These are phyloP conservation scores for Drosophila bocqueti DNA, from an alignment of 1,140 invertebrate genomes.

Conservation along the genomic window DNA sequence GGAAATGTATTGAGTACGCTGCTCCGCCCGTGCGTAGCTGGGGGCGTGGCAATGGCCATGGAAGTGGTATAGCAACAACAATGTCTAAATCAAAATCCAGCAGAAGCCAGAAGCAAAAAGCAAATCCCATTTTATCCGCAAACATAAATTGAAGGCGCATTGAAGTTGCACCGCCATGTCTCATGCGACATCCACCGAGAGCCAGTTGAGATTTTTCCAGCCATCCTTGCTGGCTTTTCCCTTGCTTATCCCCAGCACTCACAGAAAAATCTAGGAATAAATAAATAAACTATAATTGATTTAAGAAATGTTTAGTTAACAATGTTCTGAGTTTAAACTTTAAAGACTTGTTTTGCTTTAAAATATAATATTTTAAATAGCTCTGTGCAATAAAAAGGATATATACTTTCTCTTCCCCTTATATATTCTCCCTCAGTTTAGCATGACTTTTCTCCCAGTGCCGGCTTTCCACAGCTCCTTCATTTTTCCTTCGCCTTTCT, in stretches of 20 bases:
- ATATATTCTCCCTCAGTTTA: accelerated
- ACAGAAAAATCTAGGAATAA: not conserved
- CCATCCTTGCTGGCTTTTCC: constrained; percentile 26
- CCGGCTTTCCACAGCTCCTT: constrained; percentile 7
- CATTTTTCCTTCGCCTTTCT: constrained; percentile 35
- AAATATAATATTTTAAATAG: not conserved
- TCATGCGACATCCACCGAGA: constrained; percentile 55
- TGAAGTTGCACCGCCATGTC: constrained; percentile 72
- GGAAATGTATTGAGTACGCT: constrained; percentile 65
- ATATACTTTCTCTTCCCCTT: no score
- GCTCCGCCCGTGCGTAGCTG: constrained; percentile 45
- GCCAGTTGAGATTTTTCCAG: constrained; percentile 35
- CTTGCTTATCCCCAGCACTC: constrained; percentile 1
- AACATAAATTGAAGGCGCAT: constrained; percentile 82
- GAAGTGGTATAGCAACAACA: constrained; percentile 39
- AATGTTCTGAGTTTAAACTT: not conserved
- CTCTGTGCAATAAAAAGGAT: no score
- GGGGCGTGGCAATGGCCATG: constrained; percentile 22
- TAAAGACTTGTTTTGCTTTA: not conserved
- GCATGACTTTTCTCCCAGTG: not conserved
- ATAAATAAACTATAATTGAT: not conserved
- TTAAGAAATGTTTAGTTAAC: not conserved
- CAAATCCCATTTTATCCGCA: constrained; percentile 83
- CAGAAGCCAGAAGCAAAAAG: constrained; percentile 64
- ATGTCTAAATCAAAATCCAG: constrained; percentile 71